phyloP scores from a whole-genome alignment of 2,888 invertebrate species.

The Tolmerus cingulatus region DNA sequence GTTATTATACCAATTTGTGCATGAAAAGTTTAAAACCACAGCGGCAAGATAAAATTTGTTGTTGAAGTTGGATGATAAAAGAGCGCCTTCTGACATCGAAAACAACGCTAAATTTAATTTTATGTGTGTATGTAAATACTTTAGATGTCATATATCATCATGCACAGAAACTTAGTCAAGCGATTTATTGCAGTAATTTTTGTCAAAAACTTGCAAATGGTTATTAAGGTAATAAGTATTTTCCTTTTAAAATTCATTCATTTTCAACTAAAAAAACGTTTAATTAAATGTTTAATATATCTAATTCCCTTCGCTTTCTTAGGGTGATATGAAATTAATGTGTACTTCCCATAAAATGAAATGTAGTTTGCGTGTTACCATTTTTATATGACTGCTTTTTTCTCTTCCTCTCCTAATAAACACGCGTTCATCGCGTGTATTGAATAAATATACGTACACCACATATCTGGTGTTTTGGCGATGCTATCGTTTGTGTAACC shows the following conservation, averaged over 20 bases:
- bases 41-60: not conserved
- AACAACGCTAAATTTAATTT: too few species aligned
- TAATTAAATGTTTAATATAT: not conserved
- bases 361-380: not conserved
- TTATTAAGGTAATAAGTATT: too few species aligned
- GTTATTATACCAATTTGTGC: too few species aligned
- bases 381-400: not conserved
- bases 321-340: not conserved
- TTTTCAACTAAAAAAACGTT: not conserved
- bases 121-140: too few species aligned
- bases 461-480: not conserved
- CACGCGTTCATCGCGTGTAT: not conserved
- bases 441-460: not conserved
- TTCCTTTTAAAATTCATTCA: not conserved
- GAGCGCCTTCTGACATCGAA: too few species aligned
- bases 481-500: not conserved
- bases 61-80: not conserved
- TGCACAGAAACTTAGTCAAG: not conserved
- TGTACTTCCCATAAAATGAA: not conserved
- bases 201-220: not conserved
- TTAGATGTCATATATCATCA: too few species aligned
- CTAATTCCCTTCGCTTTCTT: not conserved
- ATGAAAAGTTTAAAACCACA: too few species aligned
- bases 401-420: not conserved
- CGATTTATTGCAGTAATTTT: not conserved